phyloP scores from a whole-genome alignment of 2,113 vertebrate species.

The Connochaetes taurinus region DNA sequence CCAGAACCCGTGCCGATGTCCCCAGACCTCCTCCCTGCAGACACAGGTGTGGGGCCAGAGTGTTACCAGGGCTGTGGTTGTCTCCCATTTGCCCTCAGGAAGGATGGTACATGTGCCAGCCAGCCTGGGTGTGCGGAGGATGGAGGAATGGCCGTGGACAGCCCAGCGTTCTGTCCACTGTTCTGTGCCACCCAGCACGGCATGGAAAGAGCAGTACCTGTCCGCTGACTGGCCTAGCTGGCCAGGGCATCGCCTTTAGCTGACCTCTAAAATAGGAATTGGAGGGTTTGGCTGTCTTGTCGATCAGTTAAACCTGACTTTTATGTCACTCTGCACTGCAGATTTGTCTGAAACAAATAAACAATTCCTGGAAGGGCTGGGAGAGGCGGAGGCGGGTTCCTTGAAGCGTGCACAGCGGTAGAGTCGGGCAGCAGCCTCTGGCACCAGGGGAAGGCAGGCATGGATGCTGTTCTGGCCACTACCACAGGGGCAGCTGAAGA shows the following conservation, averaged over 20 bases:
- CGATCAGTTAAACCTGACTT: too few relatives aligned
- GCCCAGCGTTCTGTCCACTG: accelerated
- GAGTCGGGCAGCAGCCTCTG: background rate
- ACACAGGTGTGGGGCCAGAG: accelerated
- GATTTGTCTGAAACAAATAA: background rate
- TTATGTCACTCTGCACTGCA: background rate
- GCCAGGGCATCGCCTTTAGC: background rate
- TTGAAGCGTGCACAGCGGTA: too few relatives aligned
- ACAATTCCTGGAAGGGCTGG: constrained; percentile 50
- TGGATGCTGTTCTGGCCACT: background rate
- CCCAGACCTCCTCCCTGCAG: accelerated
- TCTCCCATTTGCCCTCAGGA: accelerated
- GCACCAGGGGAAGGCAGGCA: background rate
- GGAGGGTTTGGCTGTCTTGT: background rate
- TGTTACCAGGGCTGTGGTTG: accelerated
- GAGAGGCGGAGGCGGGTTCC: background rate
- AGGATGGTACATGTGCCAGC: accelerated
- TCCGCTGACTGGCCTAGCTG: background rate
- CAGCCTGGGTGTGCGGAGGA: accelerated
- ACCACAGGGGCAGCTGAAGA: accelerated
- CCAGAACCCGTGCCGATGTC: accelerated
- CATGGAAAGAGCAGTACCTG: accelerated
- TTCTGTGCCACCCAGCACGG: accelerated
- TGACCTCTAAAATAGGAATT: too few relatives aligned
- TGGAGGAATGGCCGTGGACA: accelerated